A percentile compares a stretch with the other conserved stretches of the same genome.
phyloP scores from a whole-genome alignment of 2,797 vertebrate species.

The Thunnus albacares region DNA sequence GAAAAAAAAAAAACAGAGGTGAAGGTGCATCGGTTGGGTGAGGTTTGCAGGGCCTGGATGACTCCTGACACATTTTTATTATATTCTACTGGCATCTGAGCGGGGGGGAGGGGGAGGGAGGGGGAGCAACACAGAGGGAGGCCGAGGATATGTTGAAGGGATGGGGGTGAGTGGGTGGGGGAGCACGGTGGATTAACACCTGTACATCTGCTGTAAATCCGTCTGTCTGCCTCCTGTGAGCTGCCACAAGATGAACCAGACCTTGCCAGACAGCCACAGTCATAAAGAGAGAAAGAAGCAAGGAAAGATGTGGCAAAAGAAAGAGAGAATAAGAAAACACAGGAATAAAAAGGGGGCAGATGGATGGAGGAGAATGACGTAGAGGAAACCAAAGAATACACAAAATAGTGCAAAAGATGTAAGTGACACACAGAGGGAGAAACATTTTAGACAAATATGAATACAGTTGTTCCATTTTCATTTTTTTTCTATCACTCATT shows the following conservation, averaged over 20 bases:
- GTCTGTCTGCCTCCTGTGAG: slow-evolving; percentile 28
- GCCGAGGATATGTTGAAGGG: background rate
- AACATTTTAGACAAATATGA: too few species aligned
- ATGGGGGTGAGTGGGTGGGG: background rate
- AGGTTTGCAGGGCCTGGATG: background rate
- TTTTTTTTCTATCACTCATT: background rate
- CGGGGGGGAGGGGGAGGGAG: too few species aligned
- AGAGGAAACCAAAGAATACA: too few species aligned
- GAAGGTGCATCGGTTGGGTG: background rate
- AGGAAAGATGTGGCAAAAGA: background rate
- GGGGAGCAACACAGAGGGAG: background rate
- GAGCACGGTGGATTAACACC: slow-evolving; percentile 35
- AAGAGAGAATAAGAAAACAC: background rate
- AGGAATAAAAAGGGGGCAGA: background rate
- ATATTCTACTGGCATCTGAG: background rate
- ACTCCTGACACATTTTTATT: background rate
- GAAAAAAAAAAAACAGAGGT: slow-evolving; percentile 1
- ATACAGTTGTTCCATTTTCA: too few species aligned
- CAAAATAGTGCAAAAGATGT: too few species aligned
- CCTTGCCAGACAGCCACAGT: background rate
- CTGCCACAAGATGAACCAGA: slow-evolving; percentile 28
- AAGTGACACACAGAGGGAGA: too few species aligned
- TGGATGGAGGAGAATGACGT: background rate
- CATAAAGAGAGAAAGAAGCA: background rate
- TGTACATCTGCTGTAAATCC: slow-evolving; percentile 34